Evolutionary conservation across 37 sponge, comb jelly and placozoan genomes (phyloP), one percentile per base, ranked within the genome.

Genomic region (Mnemiopsis leidyi): DNA sequence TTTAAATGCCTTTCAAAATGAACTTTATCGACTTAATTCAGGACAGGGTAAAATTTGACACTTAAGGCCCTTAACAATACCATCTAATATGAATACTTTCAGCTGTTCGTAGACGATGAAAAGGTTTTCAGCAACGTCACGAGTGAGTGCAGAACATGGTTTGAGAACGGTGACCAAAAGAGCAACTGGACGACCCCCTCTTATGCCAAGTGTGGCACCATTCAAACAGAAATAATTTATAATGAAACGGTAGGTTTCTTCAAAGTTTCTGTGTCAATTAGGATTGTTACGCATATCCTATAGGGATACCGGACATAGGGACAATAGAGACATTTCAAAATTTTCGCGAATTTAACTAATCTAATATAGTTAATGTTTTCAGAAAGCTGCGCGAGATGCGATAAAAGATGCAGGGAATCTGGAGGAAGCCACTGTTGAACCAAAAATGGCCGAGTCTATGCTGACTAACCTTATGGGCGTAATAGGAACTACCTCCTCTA

Each of bases 381-480:
- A 77, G 79, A 77, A 77, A 77, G 79, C 79, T 9, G 79, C 79
- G 3, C 33, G 32, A 32, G 79, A 77, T 2, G 79, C 79, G 36
- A 77, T 77, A 31, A 26, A 32, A 34, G 32, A 34, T 21, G 79
- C 79, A 5, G 79, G 33, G 32, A 32, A 36, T 32, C 9, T 32
- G 1, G 79, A 28, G 36, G 79, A 77, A 9, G 32, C 79, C 7
- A 77, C 79, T 0, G 79, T 77, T 3, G 32, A 26, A 2, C 32
- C 34, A 34, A 20, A 1, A 9, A 36, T 31, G 5, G 79, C 79
- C 0, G 1, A 1, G 2, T 31, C 26, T 32, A 77, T 77, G 79
- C 1, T 77, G 7, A 3, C 18, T 1, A 32, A 20, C 18, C 79
- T 77, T 33, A 31, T 77, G 32, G 79, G 79, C 2, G 79, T 36